phyloP scores from a whole-genome alignment of 2,888 invertebrate genomes.

The Cephus nigrinus region DNA sequence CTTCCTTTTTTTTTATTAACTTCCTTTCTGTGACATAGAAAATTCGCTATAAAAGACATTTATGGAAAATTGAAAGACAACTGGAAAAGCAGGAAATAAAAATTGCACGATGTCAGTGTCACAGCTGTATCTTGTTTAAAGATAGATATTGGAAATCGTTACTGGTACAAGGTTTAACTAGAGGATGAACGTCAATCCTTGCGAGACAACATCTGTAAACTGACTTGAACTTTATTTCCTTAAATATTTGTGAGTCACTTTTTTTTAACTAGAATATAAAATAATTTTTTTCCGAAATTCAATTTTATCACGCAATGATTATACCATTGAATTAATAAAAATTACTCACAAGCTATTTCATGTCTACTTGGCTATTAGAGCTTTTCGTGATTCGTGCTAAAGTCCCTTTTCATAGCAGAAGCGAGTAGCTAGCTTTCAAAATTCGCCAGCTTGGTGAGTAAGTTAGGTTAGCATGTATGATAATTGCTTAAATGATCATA shows the following conservation, averaged over 20 bases:
- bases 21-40: not conserved
- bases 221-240: not conserved
- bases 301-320: no score
- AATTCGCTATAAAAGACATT: not conserved
- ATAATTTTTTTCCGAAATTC: no score
- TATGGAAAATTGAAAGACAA: not conserved
- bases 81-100: not conserved
- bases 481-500: not conserved
- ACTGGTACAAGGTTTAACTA: not conserved
- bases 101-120: not conserved
- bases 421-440: not conserved
- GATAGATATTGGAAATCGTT: conserved; percentile 29
- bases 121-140: conserved; percentile 7
- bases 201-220: not conserved
- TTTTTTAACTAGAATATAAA: no score
- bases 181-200: not conserved
- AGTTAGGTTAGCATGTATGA: not conserved
- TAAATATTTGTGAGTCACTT: not conserved
- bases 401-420: not conserved
- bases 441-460: not conserved
- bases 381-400: not conserved
- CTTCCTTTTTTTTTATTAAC: not conserved
- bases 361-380: not conserved
- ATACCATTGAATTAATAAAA: not conserved
- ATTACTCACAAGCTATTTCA: not conserved